These are phyloP conservation scores for Rhopilema esculentum DNA, from an alignment of 30 jellyfish, hydroid and myxozoan species.

Conservation along the genomic window DNA sequence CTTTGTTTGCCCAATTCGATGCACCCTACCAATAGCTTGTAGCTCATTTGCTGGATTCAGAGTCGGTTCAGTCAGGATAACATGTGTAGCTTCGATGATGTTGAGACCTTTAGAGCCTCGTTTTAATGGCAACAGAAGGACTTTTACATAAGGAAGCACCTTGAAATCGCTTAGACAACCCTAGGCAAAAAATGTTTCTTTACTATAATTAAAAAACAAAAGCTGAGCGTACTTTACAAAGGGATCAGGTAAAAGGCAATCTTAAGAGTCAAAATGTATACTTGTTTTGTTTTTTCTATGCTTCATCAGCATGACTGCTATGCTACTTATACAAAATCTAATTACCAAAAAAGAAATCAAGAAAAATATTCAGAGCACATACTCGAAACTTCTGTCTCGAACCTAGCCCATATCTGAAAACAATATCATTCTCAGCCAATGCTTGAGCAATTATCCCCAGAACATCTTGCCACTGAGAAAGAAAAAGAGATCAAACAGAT, in stretches of 20 bases:
- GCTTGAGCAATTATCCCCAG: slow-evolving; percentile 65
- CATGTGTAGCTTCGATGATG: slow-evolving; percentile 92
- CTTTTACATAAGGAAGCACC: slow-evolving; percentile 57
- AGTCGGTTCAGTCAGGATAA: slow-evolving; percentile 88
- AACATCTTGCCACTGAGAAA: slow-evolving; percentile 72
- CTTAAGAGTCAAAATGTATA: no score
- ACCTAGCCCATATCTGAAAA: slow-evolving; percentile 34
- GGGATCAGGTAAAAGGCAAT: no score
- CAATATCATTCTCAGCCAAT: slow-evolving; percentile 68
- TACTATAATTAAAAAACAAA: not conserved
- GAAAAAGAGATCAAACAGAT: not conserved
- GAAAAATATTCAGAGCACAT: no score
- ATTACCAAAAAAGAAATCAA: no score
- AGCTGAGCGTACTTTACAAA: no score
- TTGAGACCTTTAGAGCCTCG: slow-evolving; percentile 89
- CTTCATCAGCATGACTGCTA: no score
- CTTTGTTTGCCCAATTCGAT: slow-evolving; percentile 96
- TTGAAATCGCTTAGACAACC: slow-evolving; percentile 69
- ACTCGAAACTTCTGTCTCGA: slow-evolving; percentile 71
- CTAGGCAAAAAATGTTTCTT: slow-evolving; percentile 5
- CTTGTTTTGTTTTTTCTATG: no score
- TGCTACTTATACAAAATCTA: no score
- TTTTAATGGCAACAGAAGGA: slow-evolving; percentile 81
- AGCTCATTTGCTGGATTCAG: slow-evolving; percentile 87
- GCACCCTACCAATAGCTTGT: slow-evolving; percentile 97